Conservation (phyloP, 2,113 vertebrate species). For the Climacteris rufus region DNA sequence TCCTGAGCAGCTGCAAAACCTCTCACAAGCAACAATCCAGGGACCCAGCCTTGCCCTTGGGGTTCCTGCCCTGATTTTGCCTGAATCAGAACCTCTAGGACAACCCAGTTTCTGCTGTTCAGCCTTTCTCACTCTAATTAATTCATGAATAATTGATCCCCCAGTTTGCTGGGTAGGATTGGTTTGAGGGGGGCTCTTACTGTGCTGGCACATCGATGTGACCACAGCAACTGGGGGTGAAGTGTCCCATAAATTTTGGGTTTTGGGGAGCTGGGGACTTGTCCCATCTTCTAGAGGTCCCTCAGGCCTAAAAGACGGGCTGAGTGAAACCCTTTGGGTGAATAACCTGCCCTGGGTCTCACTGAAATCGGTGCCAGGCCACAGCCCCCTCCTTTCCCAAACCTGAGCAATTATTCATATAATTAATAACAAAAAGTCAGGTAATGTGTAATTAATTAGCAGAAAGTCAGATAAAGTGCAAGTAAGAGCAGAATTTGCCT, state of each 20-base stretch:
- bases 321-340: background rate
- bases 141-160: background rate
- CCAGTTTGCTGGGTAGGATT: background rate
- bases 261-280: fast-evolving
- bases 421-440: background rate
- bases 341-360: background rate
- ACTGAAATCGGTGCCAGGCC: background rate
- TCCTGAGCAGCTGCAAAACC: background rate
- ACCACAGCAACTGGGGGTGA: background rate
- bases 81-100: background rate
- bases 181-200: background rate
- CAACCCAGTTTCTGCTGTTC: background rate
- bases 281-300: fast-evolving
- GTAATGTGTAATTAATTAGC: background rate
- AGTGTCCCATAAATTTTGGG: background rate
- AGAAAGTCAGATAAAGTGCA: background rate
- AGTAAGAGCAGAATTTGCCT: background rate
- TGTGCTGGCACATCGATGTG: background rate
- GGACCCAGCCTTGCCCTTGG: fast-evolving
- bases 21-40: background rate
- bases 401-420: background rate
- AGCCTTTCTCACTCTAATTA: background rate
- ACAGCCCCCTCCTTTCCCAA: background rate
- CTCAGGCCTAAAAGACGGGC: background rate
- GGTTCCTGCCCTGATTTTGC: background rate